Evolutionary conservation across 1,140 invertebrate genomes (phyloP).

Genomic region (Drosophila ananassae): DNA sequence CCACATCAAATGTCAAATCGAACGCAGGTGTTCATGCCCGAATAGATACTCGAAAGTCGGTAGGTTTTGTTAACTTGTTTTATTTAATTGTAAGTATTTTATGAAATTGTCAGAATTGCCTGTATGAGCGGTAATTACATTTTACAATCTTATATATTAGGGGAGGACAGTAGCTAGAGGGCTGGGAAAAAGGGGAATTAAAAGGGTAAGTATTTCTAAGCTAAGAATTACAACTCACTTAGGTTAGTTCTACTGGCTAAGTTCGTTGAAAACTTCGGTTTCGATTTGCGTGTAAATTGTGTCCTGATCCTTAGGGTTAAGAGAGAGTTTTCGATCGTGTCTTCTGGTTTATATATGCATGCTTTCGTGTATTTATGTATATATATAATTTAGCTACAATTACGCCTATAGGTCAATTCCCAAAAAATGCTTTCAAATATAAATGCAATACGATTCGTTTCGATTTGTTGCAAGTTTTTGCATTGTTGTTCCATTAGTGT

Average conservation of each 20-base stretch:
- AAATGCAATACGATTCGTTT: constrained; percentile 73
- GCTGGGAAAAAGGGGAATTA: not conserved
- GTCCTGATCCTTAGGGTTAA: constrained; percentile 19
- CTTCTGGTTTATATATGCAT: constrained; percentile 18
- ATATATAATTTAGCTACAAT: constrained; percentile 72
- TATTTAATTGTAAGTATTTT: constrained; percentile 74
- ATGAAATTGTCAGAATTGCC: constrained; percentile 74
- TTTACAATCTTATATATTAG: constrained; percentile 72
- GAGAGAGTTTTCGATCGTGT: constrained; percentile 23
- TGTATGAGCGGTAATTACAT: constrained; percentile 73
- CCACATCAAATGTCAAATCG: constrained; percentile 49
- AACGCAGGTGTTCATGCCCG: constrained; percentile 60
- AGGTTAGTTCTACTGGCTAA: constrained; percentile 57
- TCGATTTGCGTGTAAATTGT: constrained; percentile 43
- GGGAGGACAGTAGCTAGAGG: constrained; percentile 11
- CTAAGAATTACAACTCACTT: constrained; percentile 55
- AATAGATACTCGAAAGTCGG: constrained; percentile 7
- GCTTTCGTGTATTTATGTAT: not conserved
- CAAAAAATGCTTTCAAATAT: constrained; percentile 78
- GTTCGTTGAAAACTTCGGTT: constrained; percentile 26
- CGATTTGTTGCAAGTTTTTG: constrained; percentile 55
- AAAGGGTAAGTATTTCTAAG: constrained; percentile 21
- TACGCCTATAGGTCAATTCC: constrained; percentile 78
- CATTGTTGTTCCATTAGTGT: constrained; percentile 50
- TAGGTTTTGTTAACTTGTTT: constrained; percentile 69